Base-by-base conservation (phyloP, 2,797 vertebrate species). In the Manis pentadactyla region DNA sequence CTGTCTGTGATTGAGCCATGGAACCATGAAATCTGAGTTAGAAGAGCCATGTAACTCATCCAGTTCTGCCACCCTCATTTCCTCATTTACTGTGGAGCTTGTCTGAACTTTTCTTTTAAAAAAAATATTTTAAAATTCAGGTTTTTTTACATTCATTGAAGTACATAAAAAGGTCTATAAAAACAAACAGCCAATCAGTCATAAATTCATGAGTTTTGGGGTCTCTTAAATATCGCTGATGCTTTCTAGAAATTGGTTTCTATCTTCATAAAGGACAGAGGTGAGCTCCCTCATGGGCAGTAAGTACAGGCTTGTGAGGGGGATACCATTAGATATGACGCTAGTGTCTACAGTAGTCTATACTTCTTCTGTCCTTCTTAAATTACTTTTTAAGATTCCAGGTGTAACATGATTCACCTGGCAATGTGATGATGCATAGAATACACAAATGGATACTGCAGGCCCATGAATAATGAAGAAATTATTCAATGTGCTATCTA, bases 81-180 rank as follows among this genome's bases (percentile, higher is more conserved):
- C 13, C 75, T 69, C 42, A 18, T 46, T 96, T 82, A n/a, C 31
- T 55, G 18, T 74, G 6, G 37, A 31, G 7, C 21, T 71, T 87
- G 23, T 68, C 71, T 79, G 19, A 29, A 57, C 1, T 75, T 87
- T 68, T 7, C 1, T 61, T 91, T 84, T 68, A 61, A 77, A 96
- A 34, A 95, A 97, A 86, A n/a, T 74, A 34, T 64, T 79, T 91
- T 82, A 57, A 86, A 64, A 77, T 34, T 3, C 2, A 64, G 81
- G 7, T 84, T 59, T n/a, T 90, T 64, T 89, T 55, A 2, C 3
- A 68, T 51, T 39, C 15, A 78, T 31, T 89, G 51, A 74, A 55
- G 15, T 73, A 18, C 12, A 84, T 84, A 18, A 49, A 87, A 89
- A 49, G 31, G 63, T 34, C 37, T 83, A 34, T 4, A 31, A 68